Percentiles rank a stretch among this genome's conserved stretches.
These are phyloP conservation scores for Plagiodera versicolora DNA, from an alignment of 2,888 invertebrate species.

Conservation along the genomic window DNA sequence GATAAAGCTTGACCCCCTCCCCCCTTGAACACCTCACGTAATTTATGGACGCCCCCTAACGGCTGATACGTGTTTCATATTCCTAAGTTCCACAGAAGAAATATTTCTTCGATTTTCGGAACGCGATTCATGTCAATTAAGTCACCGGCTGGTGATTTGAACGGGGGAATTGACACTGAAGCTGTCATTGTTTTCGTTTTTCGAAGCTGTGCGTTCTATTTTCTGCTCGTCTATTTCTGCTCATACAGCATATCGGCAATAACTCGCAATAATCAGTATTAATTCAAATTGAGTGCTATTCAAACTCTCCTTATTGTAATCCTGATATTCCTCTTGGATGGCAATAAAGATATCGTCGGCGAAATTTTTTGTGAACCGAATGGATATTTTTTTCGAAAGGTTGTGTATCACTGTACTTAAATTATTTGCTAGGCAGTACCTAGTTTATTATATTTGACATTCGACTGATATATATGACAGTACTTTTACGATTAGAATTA, in stretches of 20 bases:
- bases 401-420: conserved; percentile 45
- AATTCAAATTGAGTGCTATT: conserved; percentile 34
- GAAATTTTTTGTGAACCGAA: conserved; percentile 31
- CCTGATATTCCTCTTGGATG: conserved; percentile 40
- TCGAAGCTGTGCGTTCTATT: neutral
- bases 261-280: conserved; percentile 61
- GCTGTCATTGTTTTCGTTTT: too few species aligned
- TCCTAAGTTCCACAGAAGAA: too few species aligned
- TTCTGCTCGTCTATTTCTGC: conserved; percentile 37
- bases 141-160: too few species aligned
- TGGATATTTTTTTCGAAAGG: conserved; percentile 30
- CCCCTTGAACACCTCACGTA: too few species aligned
- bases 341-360: conserved; percentile 36
- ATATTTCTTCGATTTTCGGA: too few species aligned
- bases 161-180: too few species aligned
- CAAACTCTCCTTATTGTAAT: conserved; percentile 28
- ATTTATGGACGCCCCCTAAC: too few species aligned
- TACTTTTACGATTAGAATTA: conserved; percentile 32
- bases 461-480: conserved; percentile 40
- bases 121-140: neutral
- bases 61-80: too few species aligned
- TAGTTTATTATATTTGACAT: conserved; percentile 36
- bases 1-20: too few species aligned
- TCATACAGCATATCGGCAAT: conserved; percentile 57
- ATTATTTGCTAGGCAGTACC: conserved; percentile 35